These are phyloP conservation scores for Drosophila mojavensis DNA, from an alignment of 1,140 invertebrate genomes.

Conservation along the genomic window DNA sequence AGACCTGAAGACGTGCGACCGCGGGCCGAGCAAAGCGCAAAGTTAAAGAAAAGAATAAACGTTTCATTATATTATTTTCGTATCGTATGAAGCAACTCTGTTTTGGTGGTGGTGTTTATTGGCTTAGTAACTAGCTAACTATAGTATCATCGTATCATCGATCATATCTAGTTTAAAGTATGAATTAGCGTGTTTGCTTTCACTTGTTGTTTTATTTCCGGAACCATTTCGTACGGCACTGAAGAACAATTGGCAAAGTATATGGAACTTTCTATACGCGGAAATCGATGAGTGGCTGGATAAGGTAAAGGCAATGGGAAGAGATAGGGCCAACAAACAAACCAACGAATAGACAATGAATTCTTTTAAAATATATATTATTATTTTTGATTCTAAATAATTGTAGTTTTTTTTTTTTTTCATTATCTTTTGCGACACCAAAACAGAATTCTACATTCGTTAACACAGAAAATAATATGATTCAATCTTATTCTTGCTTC, in stretches of 20 bases:
- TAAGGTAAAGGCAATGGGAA: neutral
- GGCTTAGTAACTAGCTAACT: constrained; percentile 54
- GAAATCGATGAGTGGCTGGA: constrained; percentile 32
- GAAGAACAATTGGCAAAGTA: constrained; percentile 64
- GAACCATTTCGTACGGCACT: constrained; percentile 68
- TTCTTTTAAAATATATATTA: constrained; percentile 31
- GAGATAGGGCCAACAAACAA: constrained; percentile 31
- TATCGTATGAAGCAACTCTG: constrained; percentile 75
- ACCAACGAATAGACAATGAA: constrained; percentile 33
- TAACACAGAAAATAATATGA: constrained; percentile 70
- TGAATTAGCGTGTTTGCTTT: constrained; percentile 63
- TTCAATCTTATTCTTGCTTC: constrained; percentile 41
- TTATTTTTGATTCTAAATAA: constrained; percentile 24
- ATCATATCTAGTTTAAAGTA: constrained; percentile 12
- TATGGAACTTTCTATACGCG: constrained; percentile 41
- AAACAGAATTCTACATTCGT: constrained; percentile 81
- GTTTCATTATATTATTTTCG: constrained; percentile 78
- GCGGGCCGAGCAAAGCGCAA: constrained; percentile 83
- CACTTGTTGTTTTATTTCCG: constrained; percentile 48
- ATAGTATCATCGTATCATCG: constrained; percentile 21
- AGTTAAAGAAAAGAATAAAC: constrained; percentile 81
- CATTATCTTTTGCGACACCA: constrained; percentile 65
- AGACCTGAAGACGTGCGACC: constrained; percentile 85
- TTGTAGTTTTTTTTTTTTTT: constrained; percentile 10
- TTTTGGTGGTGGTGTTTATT: constrained; percentile 76